phyloP scores from a whole-genome alignment of 2,113 vertebrate species.

The Clarias batrachus region DNA sequence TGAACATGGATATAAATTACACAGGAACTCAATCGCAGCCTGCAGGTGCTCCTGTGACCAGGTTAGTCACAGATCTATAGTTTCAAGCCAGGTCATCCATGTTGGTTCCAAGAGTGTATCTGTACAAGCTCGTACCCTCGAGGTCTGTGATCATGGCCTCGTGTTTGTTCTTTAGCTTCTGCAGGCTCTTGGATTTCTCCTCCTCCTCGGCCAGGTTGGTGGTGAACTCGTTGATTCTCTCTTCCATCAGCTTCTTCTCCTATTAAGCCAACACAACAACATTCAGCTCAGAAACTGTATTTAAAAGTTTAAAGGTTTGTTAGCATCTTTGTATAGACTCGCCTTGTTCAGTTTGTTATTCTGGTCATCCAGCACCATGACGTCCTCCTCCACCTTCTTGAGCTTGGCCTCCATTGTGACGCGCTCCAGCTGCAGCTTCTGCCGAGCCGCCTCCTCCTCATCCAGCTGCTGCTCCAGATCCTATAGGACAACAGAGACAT shows the following conservation, averaged over 20 bases:
- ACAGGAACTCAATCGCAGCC: not conserved
- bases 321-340: conserved; percentile 19
- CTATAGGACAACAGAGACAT: conserved; percentile 62
- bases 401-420: conserved; percentile 91
- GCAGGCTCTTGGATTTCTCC: conserved; percentile 97
- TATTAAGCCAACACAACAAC: conserved; percentile 55
- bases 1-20: not conserved
- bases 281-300: not conserved
- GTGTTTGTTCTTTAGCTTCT: conserved; percentile 96
- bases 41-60: not conserved
- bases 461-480: conserved; percentile 96
- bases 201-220: conserved; percentile 95
- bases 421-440: conserved; percentile 96
- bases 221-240: conserved; percentile 91
- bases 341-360: conserved; percentile 92
- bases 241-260: conserved; percentile 96
- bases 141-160: conserved; percentile 98
- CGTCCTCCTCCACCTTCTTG: conserved; percentile 93
- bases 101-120: not conserved
- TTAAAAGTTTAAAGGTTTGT: not conserved
- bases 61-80: not conserved
- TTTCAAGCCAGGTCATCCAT: not conserved
- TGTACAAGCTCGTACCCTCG: conserved; percentile 76
- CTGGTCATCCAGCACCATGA: conserved; percentile 92
- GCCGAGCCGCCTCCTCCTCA: conserved; percentile 91